Evolutionary conservation across 2,113 vertebrate species (phyloP).

Genomic region (Cygnus buccinator): DNA sequence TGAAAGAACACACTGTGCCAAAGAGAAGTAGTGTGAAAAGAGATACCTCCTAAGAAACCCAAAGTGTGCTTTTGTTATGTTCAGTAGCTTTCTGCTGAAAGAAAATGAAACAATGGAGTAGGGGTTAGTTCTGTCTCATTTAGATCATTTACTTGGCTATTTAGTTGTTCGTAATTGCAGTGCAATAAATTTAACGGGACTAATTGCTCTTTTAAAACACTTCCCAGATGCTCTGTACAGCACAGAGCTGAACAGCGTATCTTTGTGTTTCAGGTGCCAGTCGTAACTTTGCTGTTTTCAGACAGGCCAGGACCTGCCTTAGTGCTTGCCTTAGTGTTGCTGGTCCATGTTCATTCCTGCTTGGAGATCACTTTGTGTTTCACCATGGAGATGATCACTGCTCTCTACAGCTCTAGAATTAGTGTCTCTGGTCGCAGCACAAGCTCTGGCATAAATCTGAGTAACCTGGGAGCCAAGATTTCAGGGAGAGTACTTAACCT

Average conservation of each 20-base stretch:
- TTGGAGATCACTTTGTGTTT: neutral
- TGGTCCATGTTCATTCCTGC: neutral
- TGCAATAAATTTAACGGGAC: neutral
- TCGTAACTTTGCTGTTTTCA: neutral
- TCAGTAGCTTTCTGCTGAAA: constrained; percentile 10
- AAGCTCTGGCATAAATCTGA: neutral
- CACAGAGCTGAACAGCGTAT: neutral
- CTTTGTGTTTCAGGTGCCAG: neutral
- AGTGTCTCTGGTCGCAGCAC: neutral
- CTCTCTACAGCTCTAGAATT: neutral
- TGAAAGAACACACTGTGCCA: neutral
- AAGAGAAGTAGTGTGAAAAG: neutral
- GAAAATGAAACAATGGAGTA: constrained; percentile 58
- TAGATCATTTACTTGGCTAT: constrained; percentile 14
- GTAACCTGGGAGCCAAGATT: neutral
- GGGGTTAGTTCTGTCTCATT: constrained; percentile 47
- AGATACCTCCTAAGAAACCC: constrained; percentile 41
- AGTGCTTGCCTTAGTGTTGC: neutral
- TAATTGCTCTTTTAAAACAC: neutral
- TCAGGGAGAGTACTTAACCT: neutral
- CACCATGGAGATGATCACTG: neutral
- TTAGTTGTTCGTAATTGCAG: constrained; percentile 27
- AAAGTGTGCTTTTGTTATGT: constrained; percentile 35
- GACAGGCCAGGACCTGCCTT: neutral
- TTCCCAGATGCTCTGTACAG: neutral